A percentile compares a stretch with the other conserved stretches of the same genome.
These are phyloP conservation scores for Rhinopomastus cyanomelas DNA, from an alignment of 2,113 vertebrate species.

Conservation along the genomic window DNA sequence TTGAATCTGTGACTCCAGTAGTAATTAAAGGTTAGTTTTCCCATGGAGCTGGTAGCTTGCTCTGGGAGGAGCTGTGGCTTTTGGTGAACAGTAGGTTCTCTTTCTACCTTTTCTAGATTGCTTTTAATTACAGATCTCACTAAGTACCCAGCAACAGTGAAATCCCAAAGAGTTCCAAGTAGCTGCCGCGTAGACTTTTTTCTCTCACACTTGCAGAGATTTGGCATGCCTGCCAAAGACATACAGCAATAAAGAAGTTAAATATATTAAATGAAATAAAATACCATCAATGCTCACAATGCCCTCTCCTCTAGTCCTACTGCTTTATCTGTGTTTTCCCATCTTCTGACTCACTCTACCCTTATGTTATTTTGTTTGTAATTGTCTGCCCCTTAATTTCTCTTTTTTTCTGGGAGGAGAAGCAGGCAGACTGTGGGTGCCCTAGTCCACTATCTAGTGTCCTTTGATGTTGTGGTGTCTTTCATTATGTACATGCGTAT, in stretches of 20 bases:
- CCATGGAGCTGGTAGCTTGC: neutral
- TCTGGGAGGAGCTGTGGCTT: conserved; percentile 7
- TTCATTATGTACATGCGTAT: rapidly evolving
- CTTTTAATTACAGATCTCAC: conserved; percentile 33
- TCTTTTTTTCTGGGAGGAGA: neutral
- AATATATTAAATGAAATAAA: conserved; percentile 17
- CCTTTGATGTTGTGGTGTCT: neutral
- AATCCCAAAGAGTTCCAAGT: conserved; percentile 33
- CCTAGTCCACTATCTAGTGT: neutral
- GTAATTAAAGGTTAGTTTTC: neutral
- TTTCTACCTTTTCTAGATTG: conserved; percentile 49
- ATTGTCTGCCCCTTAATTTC: neutral
- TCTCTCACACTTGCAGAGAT: conserved; percentile 46
- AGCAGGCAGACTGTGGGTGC: neutral
- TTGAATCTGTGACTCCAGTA: neutral
- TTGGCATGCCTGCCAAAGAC: neutral
- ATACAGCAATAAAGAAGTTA: conserved; percentile 12
- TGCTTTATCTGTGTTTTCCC: neutral
- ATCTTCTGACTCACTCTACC: neutral
- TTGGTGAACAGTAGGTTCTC: neutral
- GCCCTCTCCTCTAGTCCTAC: neutral
- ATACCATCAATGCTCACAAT: neutral
- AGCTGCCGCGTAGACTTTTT: conserved; percentile 22
- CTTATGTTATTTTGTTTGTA: neutral
- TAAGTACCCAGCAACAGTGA: conserved; percentile 3